Percentiles rank a stretch among this genome's conserved stretches.
Evolutionary conservation across 2,888 invertebrate genomes (phyloP).

Genomic region (Synanthedon tipuliformis): DNA sequence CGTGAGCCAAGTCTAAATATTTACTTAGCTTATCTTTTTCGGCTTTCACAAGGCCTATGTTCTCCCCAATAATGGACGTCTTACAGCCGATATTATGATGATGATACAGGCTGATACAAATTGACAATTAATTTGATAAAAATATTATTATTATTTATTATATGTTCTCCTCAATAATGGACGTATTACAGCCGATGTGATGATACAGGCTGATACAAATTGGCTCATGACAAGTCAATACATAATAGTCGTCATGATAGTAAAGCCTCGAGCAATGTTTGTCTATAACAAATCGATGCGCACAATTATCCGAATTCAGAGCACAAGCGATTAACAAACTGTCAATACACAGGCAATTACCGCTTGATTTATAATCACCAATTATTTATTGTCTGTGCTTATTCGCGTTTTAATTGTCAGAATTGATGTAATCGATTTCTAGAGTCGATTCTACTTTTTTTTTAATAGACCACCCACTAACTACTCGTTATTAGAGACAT

Average conservation of each 20-base stretch:
- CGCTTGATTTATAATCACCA: constrained; percentile 27
- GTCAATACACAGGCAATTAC: constrained; percentile 21
- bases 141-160: too few relatives aligned
- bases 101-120: too few relatives aligned
- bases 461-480: constrained; percentile 12
- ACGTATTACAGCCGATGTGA: neutral
- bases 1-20: too few relatives aligned
- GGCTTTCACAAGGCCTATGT: too few relatives aligned
- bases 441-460: constrained; percentile 11
- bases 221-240: neutral
- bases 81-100: neutral
- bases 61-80: neutral
- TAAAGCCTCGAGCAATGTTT: neutral
- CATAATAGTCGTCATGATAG: neutral
- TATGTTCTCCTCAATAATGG: neutral
- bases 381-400: constrained; percentile 33
- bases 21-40: too few relatives aligned
- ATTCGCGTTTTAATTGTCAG: constrained; percentile 33
- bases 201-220: too few relatives aligned
- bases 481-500: constrained; percentile 8
- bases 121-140: too few relatives aligned
- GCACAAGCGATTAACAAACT: constrained; percentile 11
- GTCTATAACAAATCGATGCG: constrained; percentile 11
- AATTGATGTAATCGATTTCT: constrained; percentile 24
- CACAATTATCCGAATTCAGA: constrained; percentile 12